These are phyloP conservation scores for Agapornis canus DNA, from an alignment of 2,797 vertebrate genomes.

Conservation along the genomic window DNA sequence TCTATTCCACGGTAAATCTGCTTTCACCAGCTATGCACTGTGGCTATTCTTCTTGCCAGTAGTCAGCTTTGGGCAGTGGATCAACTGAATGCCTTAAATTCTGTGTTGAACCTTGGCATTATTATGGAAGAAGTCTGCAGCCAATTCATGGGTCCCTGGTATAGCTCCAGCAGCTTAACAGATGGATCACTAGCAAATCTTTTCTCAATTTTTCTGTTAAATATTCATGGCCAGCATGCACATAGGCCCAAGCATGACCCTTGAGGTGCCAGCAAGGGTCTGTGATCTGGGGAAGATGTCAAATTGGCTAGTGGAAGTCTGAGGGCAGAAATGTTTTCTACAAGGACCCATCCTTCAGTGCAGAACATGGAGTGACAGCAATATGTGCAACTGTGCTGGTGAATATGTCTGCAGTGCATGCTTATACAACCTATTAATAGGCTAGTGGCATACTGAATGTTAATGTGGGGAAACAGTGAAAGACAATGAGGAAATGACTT, in stretches of 20 bases:
- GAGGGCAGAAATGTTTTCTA: slow-evolving; percentile 59
- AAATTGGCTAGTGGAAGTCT: slow-evolving; percentile 52
- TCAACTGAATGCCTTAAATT: slow-evolving; percentile 67
- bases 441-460: background rate
- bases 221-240: slow-evolving; percentile 75
- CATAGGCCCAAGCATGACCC: slow-evolving; percentile 52
- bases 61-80: slow-evolving; percentile 47
- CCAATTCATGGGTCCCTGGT: slow-evolving; percentile 72
- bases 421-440: slow-evolving; percentile 64
- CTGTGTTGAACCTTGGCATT: slow-evolving; percentile 62
- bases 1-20: slow-evolving; percentile 39
- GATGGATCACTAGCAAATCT: slow-evolving; percentile 72
- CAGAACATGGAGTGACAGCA: slow-evolving; percentile 39
- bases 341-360: slow-evolving; percentile 58
- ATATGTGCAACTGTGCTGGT: slow-evolving; percentile 38
- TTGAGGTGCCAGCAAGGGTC: slow-evolving; percentile 53
- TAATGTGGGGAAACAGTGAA: slow-evolving; percentile 47
- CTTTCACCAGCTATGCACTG: background rate
- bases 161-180: slow-evolving; percentile 73
- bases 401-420: slow-evolving; percentile 24
- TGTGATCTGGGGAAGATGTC: slow-evolving; percentile 61
- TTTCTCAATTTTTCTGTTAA: slow-evolving; percentile 75
- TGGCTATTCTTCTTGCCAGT: background rate
- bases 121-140: slow-evolving; percentile 59
- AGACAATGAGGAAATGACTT: slow-evolving; percentile 32